These are phyloP conservation scores for Sarcophaga peregrina DNA, from an alignment of 1,140 invertebrate genomes.

Conservation along the genomic window DNA sequence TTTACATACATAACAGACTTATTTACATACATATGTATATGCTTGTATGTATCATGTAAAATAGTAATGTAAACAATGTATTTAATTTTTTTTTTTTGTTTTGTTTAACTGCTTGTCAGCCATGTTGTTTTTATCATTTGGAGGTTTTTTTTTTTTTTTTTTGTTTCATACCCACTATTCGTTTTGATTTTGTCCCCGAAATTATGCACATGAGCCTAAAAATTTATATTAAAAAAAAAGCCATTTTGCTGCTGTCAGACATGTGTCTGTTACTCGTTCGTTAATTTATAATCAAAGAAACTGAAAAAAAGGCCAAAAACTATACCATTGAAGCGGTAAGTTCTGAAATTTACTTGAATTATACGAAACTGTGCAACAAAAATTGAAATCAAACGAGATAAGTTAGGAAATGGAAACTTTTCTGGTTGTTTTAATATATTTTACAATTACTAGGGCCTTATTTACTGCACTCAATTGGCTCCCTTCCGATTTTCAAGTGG, in stretches of 20 bases:
- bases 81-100: not conserved
- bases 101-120: not conserved
- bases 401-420: too few species aligned
- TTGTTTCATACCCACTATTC: too few species aligned
- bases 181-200: conserved; percentile 15
- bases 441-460: too few species aligned
- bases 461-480: too few species aligned
- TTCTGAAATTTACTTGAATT: not conserved
- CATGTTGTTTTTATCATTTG: not conserved
- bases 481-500: too few species aligned
- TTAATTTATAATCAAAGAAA: not conserved
- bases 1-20: not conserved
- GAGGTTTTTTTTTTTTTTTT: too few species aligned
- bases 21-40: not conserved
- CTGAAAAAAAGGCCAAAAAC: not conserved
- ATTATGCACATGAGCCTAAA: conserved; percentile 20
- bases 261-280: not conserved
- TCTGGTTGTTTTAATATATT: too few species aligned
- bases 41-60: not conserved
- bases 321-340: not conserved
- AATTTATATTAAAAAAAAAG: not conserved
- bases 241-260: too few species aligned
- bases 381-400: too few species aligned
- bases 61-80: not conserved
- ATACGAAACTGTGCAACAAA: too few species aligned